A percentile compares a stretch with the other conserved stretches of the same genome.
These are phyloP conservation scores for Orthosia gothica DNA, from an alignment of 2,888 invertebrate species.

Conservation along the genomic window DNA sequence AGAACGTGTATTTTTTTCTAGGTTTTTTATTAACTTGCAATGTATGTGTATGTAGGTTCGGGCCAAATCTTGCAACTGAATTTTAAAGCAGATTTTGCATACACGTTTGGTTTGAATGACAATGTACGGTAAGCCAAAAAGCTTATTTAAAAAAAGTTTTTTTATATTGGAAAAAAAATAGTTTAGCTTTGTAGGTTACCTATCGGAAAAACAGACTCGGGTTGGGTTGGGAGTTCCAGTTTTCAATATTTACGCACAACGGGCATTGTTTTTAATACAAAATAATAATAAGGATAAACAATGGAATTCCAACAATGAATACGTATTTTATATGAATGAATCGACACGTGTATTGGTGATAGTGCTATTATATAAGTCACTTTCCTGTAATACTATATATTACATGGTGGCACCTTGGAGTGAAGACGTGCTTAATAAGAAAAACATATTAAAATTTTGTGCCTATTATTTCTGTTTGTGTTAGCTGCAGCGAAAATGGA, in stretches of 20 bases:
- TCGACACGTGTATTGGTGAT: neutral
- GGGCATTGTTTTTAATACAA: neutral
- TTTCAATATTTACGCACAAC: neutral
- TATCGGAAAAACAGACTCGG: neutral
- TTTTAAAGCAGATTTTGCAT: too few species aligned
- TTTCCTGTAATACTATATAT: neutral
- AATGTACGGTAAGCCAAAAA: too few species aligned
- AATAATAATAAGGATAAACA: conserved; percentile 5
- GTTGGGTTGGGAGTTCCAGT: neutral
- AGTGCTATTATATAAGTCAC: neutral
- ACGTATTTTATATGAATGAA: neutral
- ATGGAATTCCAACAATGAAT: neutral
- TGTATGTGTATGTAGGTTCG: too few species aligned
- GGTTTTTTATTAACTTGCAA: too few species aligned
- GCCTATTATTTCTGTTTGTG: neutral
- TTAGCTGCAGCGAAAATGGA: neutral
- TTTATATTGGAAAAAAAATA: too few species aligned
- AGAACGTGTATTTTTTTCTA: too few species aligned
- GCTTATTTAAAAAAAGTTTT: too few species aligned
- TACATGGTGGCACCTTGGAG: neutral
- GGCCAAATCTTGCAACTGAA: too few species aligned
- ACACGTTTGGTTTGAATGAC: too few species aligned
- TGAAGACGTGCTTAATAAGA: neutral
- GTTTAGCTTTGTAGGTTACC: neutral
- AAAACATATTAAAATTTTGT: neutral